A percentile compares a stretch with the other conserved stretches of the same genome.
Conservation (phyloP, 2,797 vertebrate species). For the Scyliorhinus canicula region DNA sequence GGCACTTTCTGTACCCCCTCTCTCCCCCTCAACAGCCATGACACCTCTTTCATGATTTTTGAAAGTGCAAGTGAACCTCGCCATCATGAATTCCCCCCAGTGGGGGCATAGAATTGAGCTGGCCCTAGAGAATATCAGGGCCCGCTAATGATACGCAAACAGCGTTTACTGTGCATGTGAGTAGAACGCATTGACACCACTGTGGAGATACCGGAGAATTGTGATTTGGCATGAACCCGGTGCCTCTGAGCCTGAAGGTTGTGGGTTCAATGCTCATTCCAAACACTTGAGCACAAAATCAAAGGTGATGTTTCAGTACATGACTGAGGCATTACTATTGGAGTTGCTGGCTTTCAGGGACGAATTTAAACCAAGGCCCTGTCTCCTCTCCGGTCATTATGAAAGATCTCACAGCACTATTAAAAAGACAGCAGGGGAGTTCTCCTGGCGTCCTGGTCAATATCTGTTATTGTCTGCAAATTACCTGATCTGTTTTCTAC, state of each 20-base stretch:
- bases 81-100: too few species aligned
- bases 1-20: too few species aligned
- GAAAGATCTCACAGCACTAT: neutral
- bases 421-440: neutral
- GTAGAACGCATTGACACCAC: too few species aligned
- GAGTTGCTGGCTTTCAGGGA: neutral
- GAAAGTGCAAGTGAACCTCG: too few species aligned
- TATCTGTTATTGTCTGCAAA: neutral
- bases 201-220: too few species aligned
- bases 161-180: too few species aligned
- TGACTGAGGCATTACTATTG: neutral
- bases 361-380: neutral
- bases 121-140: too few species aligned
- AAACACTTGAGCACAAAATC: neutral
- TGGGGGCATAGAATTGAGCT: too few species aligned
- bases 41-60: too few species aligned
- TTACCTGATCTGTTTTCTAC: neutral
- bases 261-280: neutral
- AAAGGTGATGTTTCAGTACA: neutral
- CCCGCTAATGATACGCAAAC: too few species aligned
- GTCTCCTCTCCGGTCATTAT: neutral
- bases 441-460: neutral
- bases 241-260: neutral
- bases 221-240: neutral
- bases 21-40: too few species aligned